These are phyloP conservation scores for Artemisiospiza belli DNA, from an alignment of 2,113 vertebrate genomes.

Conservation along the genomic window DNA sequence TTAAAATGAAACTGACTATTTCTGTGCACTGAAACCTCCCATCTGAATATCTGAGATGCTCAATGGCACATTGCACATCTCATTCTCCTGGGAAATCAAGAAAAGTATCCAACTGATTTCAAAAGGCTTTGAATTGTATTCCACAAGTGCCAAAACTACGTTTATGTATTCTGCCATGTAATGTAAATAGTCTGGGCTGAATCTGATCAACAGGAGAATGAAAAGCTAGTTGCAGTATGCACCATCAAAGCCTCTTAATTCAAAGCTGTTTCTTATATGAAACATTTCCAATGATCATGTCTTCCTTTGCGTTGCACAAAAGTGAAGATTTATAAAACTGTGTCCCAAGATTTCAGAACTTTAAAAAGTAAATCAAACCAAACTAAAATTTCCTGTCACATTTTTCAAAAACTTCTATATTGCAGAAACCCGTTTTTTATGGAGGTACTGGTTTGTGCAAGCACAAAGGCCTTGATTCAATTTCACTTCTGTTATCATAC, in stretches of 20 bases:
- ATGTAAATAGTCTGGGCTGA: background rate
- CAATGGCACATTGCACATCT: background rate
- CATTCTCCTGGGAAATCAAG: background rate
- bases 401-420: background rate
- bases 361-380: background rate
- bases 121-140: background rate
- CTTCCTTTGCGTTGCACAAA: background rate
- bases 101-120: background rate
- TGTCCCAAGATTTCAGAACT: background rate
- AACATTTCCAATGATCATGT: background rate
- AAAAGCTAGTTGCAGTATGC: background rate
- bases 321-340: background rate
- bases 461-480: background rate
- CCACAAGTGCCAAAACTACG: background rate
- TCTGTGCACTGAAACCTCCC: background rate
- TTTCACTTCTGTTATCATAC: rapidly evolving
- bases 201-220: background rate
- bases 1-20: background rate
- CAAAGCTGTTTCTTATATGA: background rate
- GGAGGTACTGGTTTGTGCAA: background rate
- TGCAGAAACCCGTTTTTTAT: background rate
- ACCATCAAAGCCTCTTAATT: background rate
- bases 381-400: background rate
- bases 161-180: background rate
- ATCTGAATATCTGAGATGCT: background rate